Base-by-base conservation (phyloP, 2,888 invertebrate genomes). In the Hydrotaea diabolus region DNA sequence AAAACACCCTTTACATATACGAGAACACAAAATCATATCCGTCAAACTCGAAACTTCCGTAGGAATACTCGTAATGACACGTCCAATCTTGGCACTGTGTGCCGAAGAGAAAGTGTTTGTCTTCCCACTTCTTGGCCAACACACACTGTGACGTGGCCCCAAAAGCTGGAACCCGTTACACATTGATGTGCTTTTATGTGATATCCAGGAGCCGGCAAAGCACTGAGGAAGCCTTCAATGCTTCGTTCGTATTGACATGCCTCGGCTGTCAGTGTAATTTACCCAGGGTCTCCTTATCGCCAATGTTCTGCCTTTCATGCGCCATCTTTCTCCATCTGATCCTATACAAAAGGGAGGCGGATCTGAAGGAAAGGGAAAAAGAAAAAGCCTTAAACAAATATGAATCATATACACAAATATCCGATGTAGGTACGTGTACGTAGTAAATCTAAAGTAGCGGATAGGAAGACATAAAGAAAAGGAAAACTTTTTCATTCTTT, bases 381-480 rank as follows among this genome's bases (percentile, higher is more conserved):
- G 53, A 64, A 73, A 73, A 26, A 79, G 19, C 55, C 49, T 55
- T 73, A 43, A 49, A 64, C 73, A 79, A 73, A 79, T 19, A 73
- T 21, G 53, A 59, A n/a, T 23, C 39, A 57, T 39, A 39, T 11
- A 39, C 39, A 19, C 39, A 66, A 43, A 66, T 66, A 31, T 62
- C 62, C 62, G n/a, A n/a, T 17, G 11, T 43, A 66, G 13, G 19
- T 73, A 23, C 13, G 17, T 55, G 19, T 73, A 23, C 13, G 17
- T 55, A 39, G 17, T 69, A 46, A 46, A 9, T 31, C n/a, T 26
- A 23, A 23, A 23, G 4, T 21, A 43, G 17, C 36, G 19, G 9
- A 62, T 59, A 23, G 9, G 46, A 59, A 23, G 26, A 59, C 23
- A 36, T 46, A 55, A 72, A 39, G 23, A 17, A 19, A 26, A 62